Evolutionary conservation across 2,797 vertebrate genomes (phyloP).

Genomic region (Aselliscus stoliczkanus): DNA sequence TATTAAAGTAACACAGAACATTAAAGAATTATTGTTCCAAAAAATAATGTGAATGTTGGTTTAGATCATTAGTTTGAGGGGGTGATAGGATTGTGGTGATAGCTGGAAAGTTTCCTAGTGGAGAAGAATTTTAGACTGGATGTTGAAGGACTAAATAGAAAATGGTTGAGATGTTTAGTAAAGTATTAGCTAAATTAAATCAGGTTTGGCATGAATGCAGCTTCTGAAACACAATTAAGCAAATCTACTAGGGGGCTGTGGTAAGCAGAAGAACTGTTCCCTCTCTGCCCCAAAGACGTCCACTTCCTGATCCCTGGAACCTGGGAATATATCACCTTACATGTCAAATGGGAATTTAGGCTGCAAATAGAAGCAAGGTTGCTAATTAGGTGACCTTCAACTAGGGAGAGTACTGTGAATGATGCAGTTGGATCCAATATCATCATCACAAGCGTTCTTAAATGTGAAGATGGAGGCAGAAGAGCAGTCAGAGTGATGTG

Average conservation of each 20-base stretch:
- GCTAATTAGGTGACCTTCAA: background rate
- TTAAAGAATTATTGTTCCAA: background rate
- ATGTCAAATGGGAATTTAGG: background rate
- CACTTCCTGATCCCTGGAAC: background rate
- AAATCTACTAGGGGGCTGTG: background rate
- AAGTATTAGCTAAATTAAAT: background rate
- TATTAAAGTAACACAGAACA: background rate
- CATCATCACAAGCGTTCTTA: background rate
- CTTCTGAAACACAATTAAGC: conserved; percentile 17
- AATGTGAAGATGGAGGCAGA: background rate
- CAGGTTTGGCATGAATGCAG: background rate
- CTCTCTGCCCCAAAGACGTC: background rate
- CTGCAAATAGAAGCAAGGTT: background rate
- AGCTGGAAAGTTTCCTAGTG: background rate
- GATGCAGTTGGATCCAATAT: background rate
- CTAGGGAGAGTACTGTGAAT: background rate
- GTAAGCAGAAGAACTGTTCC: background rate
- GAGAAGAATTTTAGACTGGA: background rate
- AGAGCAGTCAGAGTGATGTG: background rate
- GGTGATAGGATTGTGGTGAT: background rate
- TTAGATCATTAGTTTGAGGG: background rate
- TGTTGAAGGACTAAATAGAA: background rate
- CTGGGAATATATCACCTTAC: background rate
- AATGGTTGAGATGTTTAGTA: background rate
- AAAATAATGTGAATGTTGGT: background rate